Evolutionary conservation across 1,140 invertebrate genomes (phyloP).

Genomic region (Euura saliciscinereae): DNA sequence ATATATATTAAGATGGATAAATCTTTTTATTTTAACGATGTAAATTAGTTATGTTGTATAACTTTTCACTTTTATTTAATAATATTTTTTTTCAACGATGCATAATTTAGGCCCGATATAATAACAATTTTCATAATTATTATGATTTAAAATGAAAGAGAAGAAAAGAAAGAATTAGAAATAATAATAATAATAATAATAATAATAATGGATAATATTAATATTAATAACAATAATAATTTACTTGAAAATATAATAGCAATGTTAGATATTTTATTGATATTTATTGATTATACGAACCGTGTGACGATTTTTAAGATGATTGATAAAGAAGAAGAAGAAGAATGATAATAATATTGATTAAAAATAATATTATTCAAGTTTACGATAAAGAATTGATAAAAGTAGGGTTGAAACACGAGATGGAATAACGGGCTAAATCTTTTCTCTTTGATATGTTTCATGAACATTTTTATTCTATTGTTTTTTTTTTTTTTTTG

Average conservation of each 20-base stretch:
- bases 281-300: constrained; percentile 54
- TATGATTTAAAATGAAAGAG: constrained; percentile 28
- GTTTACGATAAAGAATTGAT: not conserved
- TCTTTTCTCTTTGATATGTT: not conserved
- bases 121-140: constrained; percentile 27
- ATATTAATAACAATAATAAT: constrained; percentile 29
- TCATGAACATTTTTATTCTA: not conserved
- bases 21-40: constrained; percentile 13
- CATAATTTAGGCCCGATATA: constrained; percentile 34
- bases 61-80: not conserved
- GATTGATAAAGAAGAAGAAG: constrained; percentile 16
- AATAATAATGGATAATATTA: no score
- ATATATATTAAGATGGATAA: no score
- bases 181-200: constrained; percentile 21
- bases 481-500: not conserved
- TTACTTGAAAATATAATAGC: constrained; percentile 55
- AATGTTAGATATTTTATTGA: constrained; percentile 60
- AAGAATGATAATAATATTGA: not conserved
- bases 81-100: constrained; percentile 36
- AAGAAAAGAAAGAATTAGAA: constrained; percentile 9
- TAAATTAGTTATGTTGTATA: not conserved
- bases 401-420: not conserved
- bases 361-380: not conserved
- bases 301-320: constrained; percentile 33
- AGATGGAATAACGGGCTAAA: not conserved